Percentiles rank a stretch among this genome's conserved stretches.
Conservation (phyloP, 2,888 invertebrate species). For the Halictus quadricinctus region DNA sequence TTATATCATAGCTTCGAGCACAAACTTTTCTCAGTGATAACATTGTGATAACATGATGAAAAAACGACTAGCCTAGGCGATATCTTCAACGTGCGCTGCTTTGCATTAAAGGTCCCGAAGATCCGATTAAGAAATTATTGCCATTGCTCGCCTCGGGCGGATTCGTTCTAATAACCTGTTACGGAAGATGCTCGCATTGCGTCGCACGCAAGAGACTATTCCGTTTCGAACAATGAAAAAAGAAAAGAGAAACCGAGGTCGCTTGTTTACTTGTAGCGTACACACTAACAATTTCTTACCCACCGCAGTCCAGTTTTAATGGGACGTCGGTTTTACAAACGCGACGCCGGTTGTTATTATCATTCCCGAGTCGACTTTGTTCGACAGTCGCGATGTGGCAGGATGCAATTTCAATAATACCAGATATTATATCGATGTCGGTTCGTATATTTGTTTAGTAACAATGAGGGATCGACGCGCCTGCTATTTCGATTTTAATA, state of each 20-base stretch:
- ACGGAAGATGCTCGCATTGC: neutral
- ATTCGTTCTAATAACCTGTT: constrained; percentile 34
- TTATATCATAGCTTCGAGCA: too few species aligned
- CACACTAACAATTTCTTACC: constrained; percentile 24
- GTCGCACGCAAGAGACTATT: neutral
- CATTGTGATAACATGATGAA: neutral
- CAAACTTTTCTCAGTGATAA: too few species aligned
- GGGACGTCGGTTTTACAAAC: constrained; percentile 24
- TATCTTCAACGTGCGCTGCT: constrained; percentile 1
- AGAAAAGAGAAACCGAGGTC: neutral
- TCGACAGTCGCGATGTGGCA: constrained; percentile 8
- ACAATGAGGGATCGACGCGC: constrained; percentile 1
- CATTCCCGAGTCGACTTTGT: constrained; percentile 30
- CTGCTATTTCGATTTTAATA: neutral
- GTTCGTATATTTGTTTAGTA: constrained; percentile 42
- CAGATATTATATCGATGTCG: constrained; percentile 22
- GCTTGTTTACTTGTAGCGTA: constrained; percentile 3
- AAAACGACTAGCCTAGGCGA: neutral
- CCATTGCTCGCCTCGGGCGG: constrained; percentile 16
- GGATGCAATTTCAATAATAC: constrained; percentile 45
- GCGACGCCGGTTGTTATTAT: constrained; percentile 21
- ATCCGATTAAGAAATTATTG: constrained; percentile 60
- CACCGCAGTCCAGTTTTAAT: constrained; percentile 32
- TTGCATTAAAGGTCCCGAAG: neutral
- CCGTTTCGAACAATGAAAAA: neutral